phyloP scores from a whole-genome alignment of 2,797 vertebrate species.

The Hypotaenidia philippensis region DNA sequence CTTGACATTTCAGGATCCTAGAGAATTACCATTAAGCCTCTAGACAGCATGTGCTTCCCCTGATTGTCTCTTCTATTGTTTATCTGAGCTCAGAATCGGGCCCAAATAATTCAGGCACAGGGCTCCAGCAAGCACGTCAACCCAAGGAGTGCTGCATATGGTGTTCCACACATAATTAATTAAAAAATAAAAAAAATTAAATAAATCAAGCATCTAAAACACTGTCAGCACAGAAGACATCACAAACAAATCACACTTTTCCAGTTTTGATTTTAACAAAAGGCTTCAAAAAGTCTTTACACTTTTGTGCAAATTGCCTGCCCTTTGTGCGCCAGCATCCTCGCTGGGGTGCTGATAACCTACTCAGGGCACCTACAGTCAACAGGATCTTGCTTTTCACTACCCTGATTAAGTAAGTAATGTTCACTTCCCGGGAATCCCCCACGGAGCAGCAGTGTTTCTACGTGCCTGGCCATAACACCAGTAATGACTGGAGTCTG shows the following conservation, averaged over 20 bases:
- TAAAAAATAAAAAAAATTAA: background rate
- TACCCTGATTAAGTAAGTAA: conserved; percentile 65
- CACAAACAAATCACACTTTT: background rate
- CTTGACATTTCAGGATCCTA: conserved; percentile 13
- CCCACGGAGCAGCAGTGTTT: conserved; percentile 43
- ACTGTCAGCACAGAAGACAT: background rate
- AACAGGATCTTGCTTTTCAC: conserved; percentile 62
- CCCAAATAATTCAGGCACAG: background rate
- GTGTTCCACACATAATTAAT: background rate
- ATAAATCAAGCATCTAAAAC: background rate
- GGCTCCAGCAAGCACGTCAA: background rate
- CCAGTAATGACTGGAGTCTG: conserved; percentile 75
- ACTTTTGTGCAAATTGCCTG: conserved; percentile 49
- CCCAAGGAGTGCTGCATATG: background rate
- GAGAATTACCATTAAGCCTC: conserved; percentile 8
- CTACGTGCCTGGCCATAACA: background rate
- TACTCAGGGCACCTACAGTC: conserved; percentile 37
- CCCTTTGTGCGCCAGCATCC: background rate
- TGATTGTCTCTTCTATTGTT: background rate
- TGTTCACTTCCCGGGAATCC: conserved; percentile 59
- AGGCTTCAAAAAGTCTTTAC: conserved; percentile 34
- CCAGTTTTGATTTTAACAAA: conserved; percentile 31
- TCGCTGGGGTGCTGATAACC: conserved; percentile 55
- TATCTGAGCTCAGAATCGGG: background rate
- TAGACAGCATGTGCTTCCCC: background rate